These are phyloP conservation scores for Paramormyrops kingsleyae DNA, from an alignment of 2,113 vertebrate genomes.

Conservation along the genomic window DNA sequence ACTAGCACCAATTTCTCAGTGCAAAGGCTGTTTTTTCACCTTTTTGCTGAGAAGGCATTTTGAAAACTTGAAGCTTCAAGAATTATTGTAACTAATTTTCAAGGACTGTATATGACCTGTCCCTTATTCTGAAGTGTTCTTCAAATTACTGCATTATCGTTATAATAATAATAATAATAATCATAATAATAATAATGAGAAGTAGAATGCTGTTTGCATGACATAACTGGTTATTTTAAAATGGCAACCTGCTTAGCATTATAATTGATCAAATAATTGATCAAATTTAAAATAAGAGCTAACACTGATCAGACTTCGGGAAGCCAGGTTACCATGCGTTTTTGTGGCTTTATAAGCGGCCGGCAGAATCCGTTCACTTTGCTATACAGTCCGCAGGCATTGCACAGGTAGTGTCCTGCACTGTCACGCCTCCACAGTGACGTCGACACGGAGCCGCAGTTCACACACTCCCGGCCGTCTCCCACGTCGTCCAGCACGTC, in stretches of 20 bases:
- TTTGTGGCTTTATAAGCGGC: slow-evolving; percentile 87
- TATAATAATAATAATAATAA: neutral
- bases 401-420: slow-evolving; percentile 93
- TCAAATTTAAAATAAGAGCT: neutral
- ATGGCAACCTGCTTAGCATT: neutral
- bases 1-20: neutral
- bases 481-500: slow-evolving; percentile 90
- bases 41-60: neutral
- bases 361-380: slow-evolving; percentile 98
- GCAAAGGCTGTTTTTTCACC: neutral
- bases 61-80: neutral
- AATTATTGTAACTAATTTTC: neutral
- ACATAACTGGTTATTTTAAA: neutral
- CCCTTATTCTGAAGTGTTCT: neutral
- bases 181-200: neutral
- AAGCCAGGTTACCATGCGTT: slow-evolving; percentile 56
- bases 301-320: neutral
- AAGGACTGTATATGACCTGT: neutral
- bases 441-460: slow-evolving; percentile 96
- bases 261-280: neutral
- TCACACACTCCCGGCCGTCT: slow-evolving; percentile 91
- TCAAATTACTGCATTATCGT: neutral
- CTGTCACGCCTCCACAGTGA: slow-evolving; percentile 92
- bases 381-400: slow-evolving; percentile 93
- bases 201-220: neutral